Conservation (phyloP, 2,888 invertebrate genomes). For the Nomada goodeniana region DNA sequence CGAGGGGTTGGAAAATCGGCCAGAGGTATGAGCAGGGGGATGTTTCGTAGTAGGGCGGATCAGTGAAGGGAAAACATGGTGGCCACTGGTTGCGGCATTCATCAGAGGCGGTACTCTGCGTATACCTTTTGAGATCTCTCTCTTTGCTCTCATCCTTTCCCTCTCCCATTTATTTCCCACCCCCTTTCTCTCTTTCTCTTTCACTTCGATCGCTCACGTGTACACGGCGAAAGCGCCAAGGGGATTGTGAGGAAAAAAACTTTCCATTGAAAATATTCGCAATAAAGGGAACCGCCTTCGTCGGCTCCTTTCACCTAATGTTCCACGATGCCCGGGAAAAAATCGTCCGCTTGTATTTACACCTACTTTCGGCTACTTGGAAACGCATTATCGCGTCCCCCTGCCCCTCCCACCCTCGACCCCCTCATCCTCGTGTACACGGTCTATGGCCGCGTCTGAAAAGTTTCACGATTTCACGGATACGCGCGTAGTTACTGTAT, state of each 20-base stretch:
- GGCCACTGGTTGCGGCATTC: slow-evolving; percentile 81
- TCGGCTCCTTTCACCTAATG: slow-evolving; percentile 74
- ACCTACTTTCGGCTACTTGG: slow-evolving; percentile 76
- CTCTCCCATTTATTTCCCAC: slow-evolving; percentile 54
- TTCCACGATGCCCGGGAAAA: slow-evolving; percentile 59
- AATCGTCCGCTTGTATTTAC: slow-evolving; percentile 73
- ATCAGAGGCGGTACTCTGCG: slow-evolving; percentile 80
- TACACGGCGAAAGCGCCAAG: slow-evolving; percentile 28
- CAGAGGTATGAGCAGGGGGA: slow-evolving; percentile 66
- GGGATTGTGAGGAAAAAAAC: slow-evolving; percentile 78
- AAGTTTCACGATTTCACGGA: slow-evolving; percentile 47
- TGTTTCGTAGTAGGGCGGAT: slow-evolving; percentile 70
- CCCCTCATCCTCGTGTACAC: slow-evolving; percentile 64
- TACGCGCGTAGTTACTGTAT: slow-evolving; percentile 29
- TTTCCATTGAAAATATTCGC: slow-evolving; percentile 82
- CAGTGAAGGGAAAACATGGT: slow-evolving; percentile 73
- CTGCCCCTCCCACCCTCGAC: slow-evolving; percentile 39
- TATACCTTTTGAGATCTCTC: slow-evolving; percentile 70
- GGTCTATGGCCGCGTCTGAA: slow-evolving; percentile 22
- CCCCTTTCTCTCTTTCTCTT: slow-evolving; percentile 3
- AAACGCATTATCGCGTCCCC: slow-evolving; percentile 78
- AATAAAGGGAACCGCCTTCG: slow-evolving; percentile 79
- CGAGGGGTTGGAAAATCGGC: slow-evolving; percentile 70
- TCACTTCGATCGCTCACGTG: slow-evolving; percentile 55
- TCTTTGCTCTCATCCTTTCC: slow-evolving; percentile 16